Conservation (phyloP, 2,888 invertebrate genomes). For the Thecophora atra region DNA sequence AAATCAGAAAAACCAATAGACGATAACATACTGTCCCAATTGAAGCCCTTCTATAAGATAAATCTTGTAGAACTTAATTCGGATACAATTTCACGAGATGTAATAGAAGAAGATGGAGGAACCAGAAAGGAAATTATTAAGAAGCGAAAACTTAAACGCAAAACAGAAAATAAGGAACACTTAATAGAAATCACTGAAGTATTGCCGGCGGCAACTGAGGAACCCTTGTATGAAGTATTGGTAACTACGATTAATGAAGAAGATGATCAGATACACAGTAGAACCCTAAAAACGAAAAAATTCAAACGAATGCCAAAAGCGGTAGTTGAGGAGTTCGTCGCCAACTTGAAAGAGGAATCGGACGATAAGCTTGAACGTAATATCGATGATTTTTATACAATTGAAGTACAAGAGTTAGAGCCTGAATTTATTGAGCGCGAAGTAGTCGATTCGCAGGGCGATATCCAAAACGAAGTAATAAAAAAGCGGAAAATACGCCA, state of each 20-base stretch:
- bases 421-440: constrained; percentile 52
- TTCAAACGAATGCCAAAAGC: constrained; percentile 56
- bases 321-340: constrained; percentile 56
- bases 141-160: constrained; percentile 61
- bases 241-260: constrained; percentile 48
- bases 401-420: constrained; percentile 57
- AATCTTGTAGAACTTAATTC: constrained; percentile 55
- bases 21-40: constrained; percentile 44
- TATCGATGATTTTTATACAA: constrained; percentile 53
- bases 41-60: constrained; percentile 52
- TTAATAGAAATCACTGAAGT: constrained; percentile 63
- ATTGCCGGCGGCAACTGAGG: constrained; percentile 49
- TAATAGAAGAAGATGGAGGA: constrained; percentile 51
- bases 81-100: constrained; percentile 47
- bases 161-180: constrained; percentile 64
- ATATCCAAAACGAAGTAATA: constrained; percentile 52
- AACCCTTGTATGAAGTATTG: constrained; percentile 52
- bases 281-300: constrained; percentile 53
- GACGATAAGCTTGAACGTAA: constrained; percentile 48
- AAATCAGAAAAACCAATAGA: constrained; percentile 47
- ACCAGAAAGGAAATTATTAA: constrained; percentile 57
- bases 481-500: constrained; percentile 61
- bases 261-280: constrained; percentile 42
- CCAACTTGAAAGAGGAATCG: constrained; percentile 55
- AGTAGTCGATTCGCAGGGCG: constrained; percentile 50